Conservation (phyloP, 35 echinoderm and acorn worm genomes). For the Acanthaster planci region DNA sequence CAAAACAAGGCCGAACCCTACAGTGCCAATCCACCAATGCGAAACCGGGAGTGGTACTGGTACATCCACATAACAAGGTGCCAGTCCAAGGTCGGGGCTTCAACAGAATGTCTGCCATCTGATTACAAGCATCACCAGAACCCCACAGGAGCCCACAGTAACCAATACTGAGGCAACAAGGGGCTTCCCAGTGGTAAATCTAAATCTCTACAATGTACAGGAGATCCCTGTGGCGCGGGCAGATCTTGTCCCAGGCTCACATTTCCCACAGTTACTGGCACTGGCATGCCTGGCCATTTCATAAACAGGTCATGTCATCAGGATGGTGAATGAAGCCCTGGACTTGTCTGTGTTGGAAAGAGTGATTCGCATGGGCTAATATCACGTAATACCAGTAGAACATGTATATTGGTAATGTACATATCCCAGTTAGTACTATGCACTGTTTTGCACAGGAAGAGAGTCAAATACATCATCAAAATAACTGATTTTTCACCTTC, state of each 20-base stretch:
- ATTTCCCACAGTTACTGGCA: neutral
- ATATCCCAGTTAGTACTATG: no score
- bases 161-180: no score
- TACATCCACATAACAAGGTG: no score
- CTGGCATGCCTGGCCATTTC: neutral
- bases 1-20: neutral
- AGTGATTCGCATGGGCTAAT: no score
- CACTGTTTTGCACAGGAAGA: no score
- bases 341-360: no score
- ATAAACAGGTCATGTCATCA: slow-evolving; percentile 20
- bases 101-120: slow-evolving; percentile 21
- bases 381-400: no score
- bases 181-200: no score
- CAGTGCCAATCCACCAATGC: neutral
- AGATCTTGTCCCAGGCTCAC: neutral
- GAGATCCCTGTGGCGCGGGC: neutral
- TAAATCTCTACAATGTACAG: neutral
- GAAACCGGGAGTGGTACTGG: neutral
- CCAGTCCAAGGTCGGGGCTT: slow-evolving; percentile 22
- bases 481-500: no score
- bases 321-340: neutral
- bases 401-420: no score
- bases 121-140: slow-evolving; percentile 1
- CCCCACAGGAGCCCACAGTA: neutral
- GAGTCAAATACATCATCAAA: no score